Evolutionary conservation across 2,888 invertebrate species (phyloP).

Genomic region (Drosophila acutilabella): DNA sequence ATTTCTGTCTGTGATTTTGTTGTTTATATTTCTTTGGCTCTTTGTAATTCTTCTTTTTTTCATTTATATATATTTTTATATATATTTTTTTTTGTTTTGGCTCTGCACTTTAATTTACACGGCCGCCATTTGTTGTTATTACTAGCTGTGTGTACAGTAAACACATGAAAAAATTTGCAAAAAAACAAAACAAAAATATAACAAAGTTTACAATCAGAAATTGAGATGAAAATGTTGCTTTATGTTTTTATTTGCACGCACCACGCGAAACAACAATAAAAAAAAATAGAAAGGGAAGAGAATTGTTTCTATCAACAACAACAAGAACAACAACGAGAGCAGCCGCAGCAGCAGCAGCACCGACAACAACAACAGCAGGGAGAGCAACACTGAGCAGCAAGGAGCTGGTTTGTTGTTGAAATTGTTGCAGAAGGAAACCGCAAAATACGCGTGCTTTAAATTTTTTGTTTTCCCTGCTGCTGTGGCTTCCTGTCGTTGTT

Average conservation of each 20-base stretch:
- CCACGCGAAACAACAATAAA: conserved; percentile 38
- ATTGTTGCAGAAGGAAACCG: conserved; percentile 18
- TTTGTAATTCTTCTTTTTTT: conserved; percentile 12
- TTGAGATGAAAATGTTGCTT: conserved; percentile 38
- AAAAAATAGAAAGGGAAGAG: conserved; percentile 1
- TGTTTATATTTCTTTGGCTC: conserved; percentile 25
- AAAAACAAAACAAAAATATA: conserved; percentile 33
- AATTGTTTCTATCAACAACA: conserved; percentile 5
- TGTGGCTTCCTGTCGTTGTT: conserved; percentile 16
- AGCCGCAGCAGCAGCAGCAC: conserved; percentile 11
- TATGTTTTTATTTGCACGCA: conserved; percentile 44
- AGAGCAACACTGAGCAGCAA: conserved; percentile 3
- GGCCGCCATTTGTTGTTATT: conserved; percentile 31
- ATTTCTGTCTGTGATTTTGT: conserved; percentile 29
- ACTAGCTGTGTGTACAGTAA: conserved; percentile 27
- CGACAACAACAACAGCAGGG: conserved; percentile 10
- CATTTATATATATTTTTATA: not conserved
- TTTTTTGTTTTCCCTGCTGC: conserved; percentile 20
- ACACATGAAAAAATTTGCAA: conserved; percentile 52
- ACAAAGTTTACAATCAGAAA: conserved; percentile 14
- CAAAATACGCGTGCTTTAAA: conserved; percentile 33
- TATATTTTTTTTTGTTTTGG: conserved; percentile 30
- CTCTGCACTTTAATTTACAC: conserved; percentile 44
- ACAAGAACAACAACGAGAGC: conserved; percentile 13
- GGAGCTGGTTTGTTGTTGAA: conserved; percentile 18